Evolutionary conservation across 2,888 invertebrate species (phyloP).

Genomic region (Caenorhabditis drosophilae): DNA sequence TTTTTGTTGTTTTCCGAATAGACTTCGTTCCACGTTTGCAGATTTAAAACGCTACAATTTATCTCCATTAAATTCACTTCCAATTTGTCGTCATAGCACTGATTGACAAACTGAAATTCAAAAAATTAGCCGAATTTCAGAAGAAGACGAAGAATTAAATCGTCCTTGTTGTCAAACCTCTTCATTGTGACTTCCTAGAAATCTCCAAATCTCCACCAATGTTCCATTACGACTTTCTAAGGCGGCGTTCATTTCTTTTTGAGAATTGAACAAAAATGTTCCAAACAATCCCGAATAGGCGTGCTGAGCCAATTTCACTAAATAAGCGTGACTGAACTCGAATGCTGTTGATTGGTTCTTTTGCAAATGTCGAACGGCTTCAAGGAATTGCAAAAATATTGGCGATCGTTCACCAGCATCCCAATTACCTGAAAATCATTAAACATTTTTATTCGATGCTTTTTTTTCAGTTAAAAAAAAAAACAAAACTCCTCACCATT

Average conservation of each 20-base stretch:
- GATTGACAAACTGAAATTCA: conserved; percentile 44
- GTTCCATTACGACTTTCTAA: conserved; percentile 14
- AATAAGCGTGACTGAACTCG: conserved; percentile 89
- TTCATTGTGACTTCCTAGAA: conserved; percentile 35
- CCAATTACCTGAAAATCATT: conserved; percentile 16
- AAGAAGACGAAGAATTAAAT: too few species aligned
- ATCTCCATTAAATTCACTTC: conserved; percentile 18
- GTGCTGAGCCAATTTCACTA: conserved; percentile 94
- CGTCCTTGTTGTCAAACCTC: too few species aligned
- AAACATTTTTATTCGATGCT: conserved; percentile 5
- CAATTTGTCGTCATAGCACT: conserved; percentile 22
- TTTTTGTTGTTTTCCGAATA: conserved; percentile 16
- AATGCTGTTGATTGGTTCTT: conserved; percentile 80
- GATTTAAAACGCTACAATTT: conserved; percentile 23
- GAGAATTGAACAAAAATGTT: conserved; percentile 79
- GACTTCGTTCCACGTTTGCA: conserved; percentile 41
- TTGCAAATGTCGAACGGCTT: conserved; percentile 87
- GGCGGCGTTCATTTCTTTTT: conserved; percentile 26
- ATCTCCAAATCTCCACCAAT: conserved; percentile 44
- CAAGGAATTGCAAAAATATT: conserved; percentile 96
- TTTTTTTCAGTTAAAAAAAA: conserved; percentile 71
- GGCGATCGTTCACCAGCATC: conserved; percentile 95
- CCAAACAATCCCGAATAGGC: conserved; percentile 94
- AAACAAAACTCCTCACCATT: conserved; percentile 1
- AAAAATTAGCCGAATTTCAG: too few species aligned